These are phyloP conservation scores for Apamea crenata DNA, from an alignment of 2,888 invertebrate genomes.

Conservation along the genomic window DNA sequence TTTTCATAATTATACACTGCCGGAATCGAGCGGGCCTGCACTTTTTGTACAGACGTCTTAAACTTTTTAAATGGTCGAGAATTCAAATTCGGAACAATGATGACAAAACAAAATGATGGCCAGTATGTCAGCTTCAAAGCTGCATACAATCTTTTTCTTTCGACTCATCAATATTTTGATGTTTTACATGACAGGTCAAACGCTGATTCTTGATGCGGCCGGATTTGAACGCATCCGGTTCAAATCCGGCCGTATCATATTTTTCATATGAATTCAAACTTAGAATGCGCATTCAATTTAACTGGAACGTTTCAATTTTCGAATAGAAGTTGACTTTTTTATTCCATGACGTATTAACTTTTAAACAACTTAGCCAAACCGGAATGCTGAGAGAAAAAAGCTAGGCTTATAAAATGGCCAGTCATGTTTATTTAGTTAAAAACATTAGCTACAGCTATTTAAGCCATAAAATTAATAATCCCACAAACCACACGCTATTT, in stretches of 20 bases:
- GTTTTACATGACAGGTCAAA: conserved; percentile 16
- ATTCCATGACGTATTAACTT: conserved; percentile 35
- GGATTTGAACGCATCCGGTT: conserved; percentile 55
- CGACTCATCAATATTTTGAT: too few relatives aligned
- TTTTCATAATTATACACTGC: too few relatives aligned
- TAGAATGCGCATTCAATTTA: conserved; percentile 46
- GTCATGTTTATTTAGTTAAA: conserved; percentile 51
- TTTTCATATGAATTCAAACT: conserved; percentile 51
- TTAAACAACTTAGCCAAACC: conserved; percentile 12
- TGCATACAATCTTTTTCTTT: too few relatives aligned
- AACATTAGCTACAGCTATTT: conserved; percentile 34
- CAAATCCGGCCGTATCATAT: conserved; percentile 48
- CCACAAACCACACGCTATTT: conserved; percentile 47
- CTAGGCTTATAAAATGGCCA: neutral
- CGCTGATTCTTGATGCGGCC: conserved; percentile 16
- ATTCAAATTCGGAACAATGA: too few relatives aligned
- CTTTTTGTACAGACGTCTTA: too few relatives aligned
- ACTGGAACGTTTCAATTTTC: conserved; percentile 38
- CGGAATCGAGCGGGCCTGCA: too few relatives aligned
- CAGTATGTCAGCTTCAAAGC: too few relatives aligned
- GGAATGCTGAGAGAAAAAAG: conserved; percentile 39
- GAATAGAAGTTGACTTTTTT: conserved; percentile 44
- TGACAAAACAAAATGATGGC: too few relatives aligned
- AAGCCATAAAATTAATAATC: conserved; percentile 51
- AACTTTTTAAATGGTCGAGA: too few relatives aligned